Conservation (phyloP, 2,797 vertebrate species). For the Cuniculus paca region DNA sequence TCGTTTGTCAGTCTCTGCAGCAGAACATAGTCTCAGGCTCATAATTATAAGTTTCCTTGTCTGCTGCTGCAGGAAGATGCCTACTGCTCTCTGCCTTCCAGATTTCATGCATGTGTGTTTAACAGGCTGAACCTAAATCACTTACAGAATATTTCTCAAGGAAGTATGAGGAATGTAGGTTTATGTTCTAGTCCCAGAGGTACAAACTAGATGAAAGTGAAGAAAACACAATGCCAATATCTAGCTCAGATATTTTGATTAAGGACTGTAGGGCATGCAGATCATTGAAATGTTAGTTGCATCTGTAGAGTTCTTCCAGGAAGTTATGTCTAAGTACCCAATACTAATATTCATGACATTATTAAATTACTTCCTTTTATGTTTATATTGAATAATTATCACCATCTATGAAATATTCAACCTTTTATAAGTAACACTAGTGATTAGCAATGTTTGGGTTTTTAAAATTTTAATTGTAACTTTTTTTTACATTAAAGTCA, state of each 20-base stretch:
- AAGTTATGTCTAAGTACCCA: background rate
- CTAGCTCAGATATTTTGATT: background rate
- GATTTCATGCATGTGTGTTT: background rate
- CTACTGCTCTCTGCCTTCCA: background rate
- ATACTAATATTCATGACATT: background rate
- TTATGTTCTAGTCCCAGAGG: background rate
- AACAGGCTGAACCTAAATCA: background rate
- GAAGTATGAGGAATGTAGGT: background rate
- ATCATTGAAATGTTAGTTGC: conserved; percentile 16
- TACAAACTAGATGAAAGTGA: background rate
- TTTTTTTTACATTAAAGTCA: conserved; percentile 34
- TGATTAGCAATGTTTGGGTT: background rate
- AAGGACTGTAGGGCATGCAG: background rate
- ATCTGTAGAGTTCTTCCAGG: background rate
- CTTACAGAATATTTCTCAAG: background rate
- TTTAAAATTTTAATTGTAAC: conserved; percentile 11
- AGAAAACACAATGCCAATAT: background rate
- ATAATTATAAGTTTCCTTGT: background rate
- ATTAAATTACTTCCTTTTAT: conserved; percentile 42
- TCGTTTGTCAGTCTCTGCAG: background rate
- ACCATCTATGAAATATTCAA: background rate
- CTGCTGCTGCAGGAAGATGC: background rate
- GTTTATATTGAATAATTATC: conserved; percentile 47
- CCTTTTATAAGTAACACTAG: conserved; percentile 20
- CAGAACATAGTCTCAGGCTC: background rate